These are phyloP conservation scores for Pyralis farinalis DNA, from an alignment of 2,888 invertebrate genomes.

Conservation along the genomic window DNA sequence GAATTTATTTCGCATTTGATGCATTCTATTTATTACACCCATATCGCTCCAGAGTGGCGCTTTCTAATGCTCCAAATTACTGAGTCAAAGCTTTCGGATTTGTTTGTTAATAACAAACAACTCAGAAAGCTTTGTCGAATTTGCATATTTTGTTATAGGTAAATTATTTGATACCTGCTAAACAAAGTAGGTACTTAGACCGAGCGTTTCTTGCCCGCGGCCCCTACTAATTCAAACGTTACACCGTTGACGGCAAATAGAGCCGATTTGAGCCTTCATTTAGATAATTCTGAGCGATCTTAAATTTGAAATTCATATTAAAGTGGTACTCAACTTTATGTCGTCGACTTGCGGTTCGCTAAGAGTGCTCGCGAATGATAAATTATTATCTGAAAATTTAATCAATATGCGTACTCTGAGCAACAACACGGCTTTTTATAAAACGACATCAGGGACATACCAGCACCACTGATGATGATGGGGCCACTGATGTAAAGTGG, in stretches of 20 bases:
- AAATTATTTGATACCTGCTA: slow-evolving; percentile 4
- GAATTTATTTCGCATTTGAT: too few species aligned
- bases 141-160: not conserved
- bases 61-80: too few species aligned
- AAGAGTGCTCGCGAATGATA: slow-evolving; percentile 46
- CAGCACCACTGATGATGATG: too few species aligned
- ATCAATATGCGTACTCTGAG: slow-evolving; percentile 29
- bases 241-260: slow-evolving; percentile 6
- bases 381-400: slow-evolving; percentile 44
- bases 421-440: too few species aligned
- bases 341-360: slow-evolving; percentile 30
- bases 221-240: slow-evolving; percentile 10
- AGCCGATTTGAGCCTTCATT: slow-evolving; percentile 15
- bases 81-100: too few species aligned
- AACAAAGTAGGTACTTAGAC: too few species aligned
- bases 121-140: not conserved
- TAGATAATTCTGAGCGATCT: slow-evolving; percentile 26
- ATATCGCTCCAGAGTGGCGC: too few species aligned
- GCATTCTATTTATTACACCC: too few species aligned
- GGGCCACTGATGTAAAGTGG: too few species aligned
- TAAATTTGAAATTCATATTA: slow-evolving; percentile 33
- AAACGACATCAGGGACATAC: too few species aligned
- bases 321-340: slow-evolving; percentile 34
- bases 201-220: too few species aligned
- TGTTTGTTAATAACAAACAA: too few species aligned